Evolutionary conservation across 2,797 vertebrate genomes (phyloP).

Genomic region (Gallirallus australis): DNA sequence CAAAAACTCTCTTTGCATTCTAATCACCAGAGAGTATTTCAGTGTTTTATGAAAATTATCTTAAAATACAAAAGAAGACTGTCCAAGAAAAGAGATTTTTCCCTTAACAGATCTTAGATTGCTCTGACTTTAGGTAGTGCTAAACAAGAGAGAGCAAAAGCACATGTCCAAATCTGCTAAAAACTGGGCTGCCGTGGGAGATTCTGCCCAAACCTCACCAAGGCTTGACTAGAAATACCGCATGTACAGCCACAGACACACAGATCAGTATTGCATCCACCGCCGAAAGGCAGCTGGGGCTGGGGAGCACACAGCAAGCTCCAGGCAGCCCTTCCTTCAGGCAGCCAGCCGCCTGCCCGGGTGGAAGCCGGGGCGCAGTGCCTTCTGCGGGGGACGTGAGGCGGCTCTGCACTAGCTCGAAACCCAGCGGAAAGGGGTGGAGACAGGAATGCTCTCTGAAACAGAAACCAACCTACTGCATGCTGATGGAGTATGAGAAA

Average conservation of each 20-base stretch:
- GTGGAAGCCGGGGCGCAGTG: not conserved
- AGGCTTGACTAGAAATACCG: too few relatives aligned
- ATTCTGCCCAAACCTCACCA: not conserved
- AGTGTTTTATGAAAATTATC: constrained; percentile 23
- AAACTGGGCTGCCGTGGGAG: not conserved
- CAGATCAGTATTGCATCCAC: not conserved
- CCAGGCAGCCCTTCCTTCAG: too few relatives aligned
- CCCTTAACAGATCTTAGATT: not conserved
- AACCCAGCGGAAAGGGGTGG: not conserved
- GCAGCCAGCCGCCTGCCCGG: not conserved
- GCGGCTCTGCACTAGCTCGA: not conserved
- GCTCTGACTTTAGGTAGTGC: not conserved
- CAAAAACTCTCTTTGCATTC: constrained; percentile 44
- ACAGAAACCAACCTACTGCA: not conserved
- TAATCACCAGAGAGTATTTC: constrained; percentile 12
- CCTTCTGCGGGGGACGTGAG: not conserved
- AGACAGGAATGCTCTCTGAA: not conserved
- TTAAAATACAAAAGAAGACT: constrained; percentile 26
- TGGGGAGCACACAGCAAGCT: not conserved
- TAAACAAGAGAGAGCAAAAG: not conserved
- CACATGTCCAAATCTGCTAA: not conserved
- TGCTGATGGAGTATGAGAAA: not conserved
- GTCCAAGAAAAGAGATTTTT: not conserved
- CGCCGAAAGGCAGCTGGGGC: rapidly evolving
- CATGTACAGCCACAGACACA: not conserved